Conservation (phyloP, 2,113 vertebrate species). For the Callospermophilus lateralis region DNA sequence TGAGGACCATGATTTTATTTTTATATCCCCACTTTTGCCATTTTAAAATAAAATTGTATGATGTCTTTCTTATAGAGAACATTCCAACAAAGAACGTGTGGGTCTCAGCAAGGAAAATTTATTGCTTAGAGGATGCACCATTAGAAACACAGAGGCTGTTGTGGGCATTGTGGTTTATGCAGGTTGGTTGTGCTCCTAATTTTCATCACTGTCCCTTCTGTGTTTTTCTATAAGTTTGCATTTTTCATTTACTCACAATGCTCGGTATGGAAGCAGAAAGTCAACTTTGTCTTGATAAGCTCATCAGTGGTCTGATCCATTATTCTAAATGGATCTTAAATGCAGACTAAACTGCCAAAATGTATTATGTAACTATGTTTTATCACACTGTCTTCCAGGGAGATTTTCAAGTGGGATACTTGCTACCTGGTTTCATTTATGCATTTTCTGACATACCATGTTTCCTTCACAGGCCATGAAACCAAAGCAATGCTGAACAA, state of each 20-base stretch:
- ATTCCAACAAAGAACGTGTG: slow-evolving; percentile 89
- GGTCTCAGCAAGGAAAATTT: slow-evolving; percentile 95
- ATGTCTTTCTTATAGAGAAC: slow-evolving; percentile 88
- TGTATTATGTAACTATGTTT: not conserved
- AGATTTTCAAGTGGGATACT: not conserved
- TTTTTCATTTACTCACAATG: slow-evolving; percentile 2
- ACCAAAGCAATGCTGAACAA: slow-evolving; percentile 99
- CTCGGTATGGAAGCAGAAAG: not conserved
- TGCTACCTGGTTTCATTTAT: not conserved
- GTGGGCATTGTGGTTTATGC: slow-evolving; percentile 97
- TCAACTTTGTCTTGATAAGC: not conserved
- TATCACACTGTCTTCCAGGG: not conserved
- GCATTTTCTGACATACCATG: not conserved
- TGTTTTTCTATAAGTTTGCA: not conserved
- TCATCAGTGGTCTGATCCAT: not conserved
- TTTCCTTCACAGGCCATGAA: slow-evolving; percentile 92
- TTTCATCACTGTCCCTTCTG: not conserved
- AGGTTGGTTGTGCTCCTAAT: slow-evolving; percentile 87
- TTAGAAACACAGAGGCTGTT: slow-evolving; percentile 96
- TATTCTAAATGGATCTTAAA: not conserved
- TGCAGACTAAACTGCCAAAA: not conserved
- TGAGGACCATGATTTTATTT: not conserved
- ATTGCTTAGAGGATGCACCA: slow-evolving; percentile 94
- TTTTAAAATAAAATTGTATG: not conserved
- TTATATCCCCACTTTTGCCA: not conserved